A percentile compares a stretch with the other conserved stretches of the same genome.
These are phyloP conservation scores for Vidua macroura DNA, from an alignment of 2,113 vertebrate species.

Conservation along the genomic window DNA sequence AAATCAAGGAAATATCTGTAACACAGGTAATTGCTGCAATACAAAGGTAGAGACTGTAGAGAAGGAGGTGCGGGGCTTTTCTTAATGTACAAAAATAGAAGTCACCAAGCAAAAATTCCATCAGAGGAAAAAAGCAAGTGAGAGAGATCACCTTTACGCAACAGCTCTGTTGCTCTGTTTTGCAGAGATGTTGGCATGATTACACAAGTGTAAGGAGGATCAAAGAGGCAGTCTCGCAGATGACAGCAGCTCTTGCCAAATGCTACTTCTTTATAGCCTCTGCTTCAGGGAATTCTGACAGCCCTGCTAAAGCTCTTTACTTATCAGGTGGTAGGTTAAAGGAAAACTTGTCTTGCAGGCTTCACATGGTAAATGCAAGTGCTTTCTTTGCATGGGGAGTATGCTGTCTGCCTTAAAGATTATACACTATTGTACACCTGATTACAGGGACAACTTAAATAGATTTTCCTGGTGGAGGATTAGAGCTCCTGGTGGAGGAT, in stretches of 20 bases:
- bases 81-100: neutral
- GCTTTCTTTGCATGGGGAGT: neutral
- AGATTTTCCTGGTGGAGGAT: neutral
- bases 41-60: neutral
- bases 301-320: neutral
- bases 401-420: neutral
- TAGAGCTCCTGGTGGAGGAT: neutral
- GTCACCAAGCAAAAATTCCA: neutral
- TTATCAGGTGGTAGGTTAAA: neutral
- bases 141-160: constrained; percentile 2
- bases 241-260: constrained; percentile 46
- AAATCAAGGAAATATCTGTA: neutral
- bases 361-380: neutral
- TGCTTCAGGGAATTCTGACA: constrained; percentile 30
- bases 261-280: neutral
- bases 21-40: neutral
- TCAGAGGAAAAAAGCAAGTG: neutral
- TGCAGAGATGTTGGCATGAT: constrained; percentile 46
- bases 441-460: neutral
- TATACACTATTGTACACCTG: neutral
- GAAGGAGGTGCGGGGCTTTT: neutral
- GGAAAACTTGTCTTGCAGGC: constrained; percentile 34
- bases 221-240: constrained; percentile 40
- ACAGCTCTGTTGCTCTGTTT: constrained; percentile 5
- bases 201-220: constrained; percentile 41